Evolutionary conservation across 2,888 invertebrate species (phyloP), one percentile per base, ranked within the genome.

Genomic region (Rhaphigaster nebulosa): DNA sequence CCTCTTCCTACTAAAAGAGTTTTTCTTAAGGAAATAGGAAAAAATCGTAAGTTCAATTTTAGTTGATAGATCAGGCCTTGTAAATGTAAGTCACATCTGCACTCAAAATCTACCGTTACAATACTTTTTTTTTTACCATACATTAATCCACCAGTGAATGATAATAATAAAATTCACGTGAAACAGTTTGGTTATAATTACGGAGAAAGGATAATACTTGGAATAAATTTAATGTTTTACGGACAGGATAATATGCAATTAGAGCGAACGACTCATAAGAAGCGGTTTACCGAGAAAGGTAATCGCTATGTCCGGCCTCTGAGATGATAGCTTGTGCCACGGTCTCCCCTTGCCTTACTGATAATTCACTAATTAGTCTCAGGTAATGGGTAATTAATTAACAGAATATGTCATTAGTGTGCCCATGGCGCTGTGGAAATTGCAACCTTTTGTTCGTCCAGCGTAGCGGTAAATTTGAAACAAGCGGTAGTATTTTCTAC

Each of bases 351-450:
- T 29, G 10, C 60, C 60, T 60, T 0, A 0, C 34, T 23, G 70
- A 38, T 76, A 38, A 34, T 29, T 76, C 70, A 20, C 70, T 76
- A 76, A 76, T 76, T 76, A 76, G 70, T 76, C 70, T 76, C 34
- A 76, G 70, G 20, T 76, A 76, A 76, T 34, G 70, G 38, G 8
- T 84, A 84, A 84, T 84, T 84, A 84, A 84, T 84, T 84, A 45
- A 50, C 26, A 15, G 45, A 84, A 84, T 84, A n/a, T 84, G 84
- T 84, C 45, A 84, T 84, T 45, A 84, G 45, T 45, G 13, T 13
- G 84, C n/a, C 45, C 41, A 45, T 13, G 45, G 84, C 2, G 6
- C 70, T 38, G 8, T 20, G 38, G 6, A 20, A 76, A 76, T 76
- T 38, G 70, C 34, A 29, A 20, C 23, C 70, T 70, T 70, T 76